phyloP scores from a whole-genome alignment of 2,797 vertebrate species.

The Sebastes taczanowskii region DNA sequence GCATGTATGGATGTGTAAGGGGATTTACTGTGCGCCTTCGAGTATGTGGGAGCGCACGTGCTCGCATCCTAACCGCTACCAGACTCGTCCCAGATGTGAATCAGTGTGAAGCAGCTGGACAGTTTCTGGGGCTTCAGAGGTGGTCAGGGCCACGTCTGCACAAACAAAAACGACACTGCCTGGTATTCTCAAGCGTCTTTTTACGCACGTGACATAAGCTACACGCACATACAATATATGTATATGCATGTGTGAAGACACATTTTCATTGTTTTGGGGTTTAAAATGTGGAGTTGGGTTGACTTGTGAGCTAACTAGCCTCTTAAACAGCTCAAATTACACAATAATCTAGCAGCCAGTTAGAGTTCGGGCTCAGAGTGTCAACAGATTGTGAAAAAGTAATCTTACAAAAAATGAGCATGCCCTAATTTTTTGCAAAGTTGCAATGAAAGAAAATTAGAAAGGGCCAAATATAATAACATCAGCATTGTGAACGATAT shows the following conservation, averaged over 20 bases:
- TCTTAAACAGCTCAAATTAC: conserved; percentile 41
- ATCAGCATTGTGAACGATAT: conserved; percentile 44
- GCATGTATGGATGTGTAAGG: conserved; percentile 64
- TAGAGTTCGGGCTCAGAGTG: background rate
- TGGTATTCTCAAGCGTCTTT: background rate
- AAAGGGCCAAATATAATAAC: conserved; percentile 33
- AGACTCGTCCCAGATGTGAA: conserved; percentile 73
- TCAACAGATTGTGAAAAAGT: conserved; percentile 8
- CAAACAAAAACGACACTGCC: conserved; percentile 35
- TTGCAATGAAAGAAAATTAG: background rate
- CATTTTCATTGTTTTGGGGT: conserved; percentile 19
- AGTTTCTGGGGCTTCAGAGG: conserved; percentile 49
- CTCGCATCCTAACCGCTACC: conserved; percentile 49
- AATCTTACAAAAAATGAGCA: conserved; percentile 17
- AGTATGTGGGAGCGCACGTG: conserved; percentile 20
- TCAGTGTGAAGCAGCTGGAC: conserved; percentile 66
- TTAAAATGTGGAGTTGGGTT: conserved; percentile 22
- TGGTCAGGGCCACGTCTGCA: conserved; percentile 59
- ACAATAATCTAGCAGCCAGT: conserved; percentile 35
- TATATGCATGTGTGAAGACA: background rate
- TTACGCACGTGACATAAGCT: conserved; percentile 10
- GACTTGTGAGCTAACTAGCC: conserved; percentile 19
- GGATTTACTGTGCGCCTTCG: conserved; percentile 65
- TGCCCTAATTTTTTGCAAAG: conserved; percentile 32
- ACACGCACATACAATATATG: background rate